A percentile compares a stretch with the other conserved stretches of the same genome.
phyloP scores from a whole-genome alignment of 92 coral and sea anemone genomes.

The Epizoanthus illoricatus region DNA sequence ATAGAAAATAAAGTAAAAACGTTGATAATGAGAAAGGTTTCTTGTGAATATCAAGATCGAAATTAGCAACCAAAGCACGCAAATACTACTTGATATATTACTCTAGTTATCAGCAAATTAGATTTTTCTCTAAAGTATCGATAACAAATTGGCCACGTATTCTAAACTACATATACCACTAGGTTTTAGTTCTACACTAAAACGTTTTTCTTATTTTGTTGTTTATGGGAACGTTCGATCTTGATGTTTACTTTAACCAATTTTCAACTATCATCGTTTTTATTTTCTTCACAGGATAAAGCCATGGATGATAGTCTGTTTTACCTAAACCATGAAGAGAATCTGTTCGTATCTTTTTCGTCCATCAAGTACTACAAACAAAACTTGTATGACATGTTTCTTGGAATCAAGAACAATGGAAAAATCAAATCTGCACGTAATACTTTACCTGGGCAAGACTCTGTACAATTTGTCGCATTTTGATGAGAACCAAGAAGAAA shows the following conservation, averaged over 20 bases:
- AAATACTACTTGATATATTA: too few species aligned
- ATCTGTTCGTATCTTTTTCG: slow-evolving; percentile 77
- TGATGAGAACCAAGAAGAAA: too few species aligned
- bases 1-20: not conserved
- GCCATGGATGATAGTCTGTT: slow-evolving; percentile 61
- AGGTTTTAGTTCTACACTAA: too few species aligned
- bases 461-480: slow-evolving; percentile 62
- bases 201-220: too few species aligned
- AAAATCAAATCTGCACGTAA: slow-evolving; percentile 56
- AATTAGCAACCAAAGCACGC: too few species aligned
- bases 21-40: not conserved
- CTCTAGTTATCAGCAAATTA: too few species aligned
- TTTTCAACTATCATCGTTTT: slow-evolving; percentile 8
- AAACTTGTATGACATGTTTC: slow-evolving; percentile 75
- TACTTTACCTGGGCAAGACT: slow-evolving; percentile 82
- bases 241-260: not conserved
- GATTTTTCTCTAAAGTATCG: too few species aligned
- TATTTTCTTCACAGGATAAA: slow-evolving; percentile 43
- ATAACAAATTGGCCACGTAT: too few species aligned
- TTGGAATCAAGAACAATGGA: slow-evolving; percentile 75
- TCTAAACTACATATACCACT: too few species aligned
- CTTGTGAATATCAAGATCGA: slow-evolving; percentile 1
- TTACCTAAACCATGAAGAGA: slow-evolving; percentile 91
- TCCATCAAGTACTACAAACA: slow-evolving; percentile 69
- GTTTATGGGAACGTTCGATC: too few species aligned